phyloP scores from a whole-genome alignment of 2,888 invertebrate genomes.

The Harmothoe impar region DNA sequence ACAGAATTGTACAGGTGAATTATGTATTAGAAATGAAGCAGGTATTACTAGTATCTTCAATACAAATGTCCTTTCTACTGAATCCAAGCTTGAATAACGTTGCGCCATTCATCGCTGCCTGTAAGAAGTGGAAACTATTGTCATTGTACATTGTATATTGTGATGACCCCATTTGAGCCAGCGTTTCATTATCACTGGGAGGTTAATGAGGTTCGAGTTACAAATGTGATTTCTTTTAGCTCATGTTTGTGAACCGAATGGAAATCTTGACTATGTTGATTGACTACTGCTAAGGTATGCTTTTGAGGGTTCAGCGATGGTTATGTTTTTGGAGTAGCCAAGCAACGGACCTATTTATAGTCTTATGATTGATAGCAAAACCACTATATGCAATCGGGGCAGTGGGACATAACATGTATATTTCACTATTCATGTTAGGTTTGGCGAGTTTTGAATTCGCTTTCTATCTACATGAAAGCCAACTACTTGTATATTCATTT shows the following conservation, averaged over 20 bases:
- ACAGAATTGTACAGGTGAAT: neutral
- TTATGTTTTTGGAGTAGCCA: too few relatives aligned
- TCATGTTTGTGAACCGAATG: neutral
- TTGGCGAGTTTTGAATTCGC: too few relatives aligned
- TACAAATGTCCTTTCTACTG: conserved; percentile 13
- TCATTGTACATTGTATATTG: too few relatives aligned
- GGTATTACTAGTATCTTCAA: neutral
- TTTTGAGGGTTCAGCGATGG: too few relatives aligned
- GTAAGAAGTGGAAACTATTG: neutral
- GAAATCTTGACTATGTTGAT: neutral
- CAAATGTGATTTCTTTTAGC: neutral
- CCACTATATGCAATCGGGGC: too few relatives aligned
- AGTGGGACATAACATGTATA: too few relatives aligned
- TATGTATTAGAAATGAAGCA: neutral
- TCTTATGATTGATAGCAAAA: too few relatives aligned
- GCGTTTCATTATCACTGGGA: neutral
- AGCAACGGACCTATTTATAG: too few relatives aligned
- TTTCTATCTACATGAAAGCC: too few relatives aligned
- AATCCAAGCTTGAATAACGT: conserved; percentile 10
- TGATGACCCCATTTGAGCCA: neutral
- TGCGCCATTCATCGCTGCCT: neutral
- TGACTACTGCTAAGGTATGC: neutral
- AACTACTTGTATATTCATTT: too few relatives aligned
- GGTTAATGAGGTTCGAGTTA: neutral
- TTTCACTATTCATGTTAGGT: too few relatives aligned